Evolutionary conservation across 2,888 invertebrate species (phyloP).

Genomic region (Podabrus alpinus): DNA sequence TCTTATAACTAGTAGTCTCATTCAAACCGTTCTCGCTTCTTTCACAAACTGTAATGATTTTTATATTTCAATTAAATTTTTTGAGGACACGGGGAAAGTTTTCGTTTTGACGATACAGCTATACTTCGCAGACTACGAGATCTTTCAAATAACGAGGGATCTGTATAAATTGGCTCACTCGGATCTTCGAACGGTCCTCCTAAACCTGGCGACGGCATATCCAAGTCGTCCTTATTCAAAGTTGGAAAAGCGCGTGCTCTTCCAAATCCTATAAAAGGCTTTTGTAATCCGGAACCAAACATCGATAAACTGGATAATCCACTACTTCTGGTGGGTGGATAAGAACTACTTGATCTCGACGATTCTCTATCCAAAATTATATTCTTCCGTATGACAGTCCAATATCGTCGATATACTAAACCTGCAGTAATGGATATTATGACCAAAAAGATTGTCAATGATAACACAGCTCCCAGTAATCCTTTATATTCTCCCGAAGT

Average conservation of each 20-base stretch:
- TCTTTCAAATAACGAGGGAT: conserved; percentile 87
- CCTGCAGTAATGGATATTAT: conserved; percentile 75
- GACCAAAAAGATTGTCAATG: conserved; percentile 73
- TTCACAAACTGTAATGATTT: neutral
- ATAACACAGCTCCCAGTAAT: conserved; percentile 76
- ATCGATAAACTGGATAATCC: conserved; percentile 66
- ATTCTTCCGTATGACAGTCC: conserved; percentile 78
- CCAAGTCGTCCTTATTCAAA: conserved; percentile 46
- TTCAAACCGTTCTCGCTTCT: neutral
- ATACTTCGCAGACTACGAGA: conserved; percentile 74
- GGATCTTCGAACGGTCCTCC: conserved; percentile 76
- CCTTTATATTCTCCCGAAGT: conserved; percentile 84
- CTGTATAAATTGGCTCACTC: conserved; percentile 91
- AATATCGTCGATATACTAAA: conserved; percentile 78
- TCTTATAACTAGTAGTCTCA: neutral
- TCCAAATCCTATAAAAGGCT: conserved; percentile 65
- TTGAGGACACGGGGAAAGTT: conserved; percentile 31
- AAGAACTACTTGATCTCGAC: conserved; percentile 54
- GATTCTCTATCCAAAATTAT: conserved; percentile 59
- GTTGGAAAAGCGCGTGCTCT: conserved; percentile 47
- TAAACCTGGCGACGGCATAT: conserved; percentile 46
- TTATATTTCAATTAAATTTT: conserved; percentile 15
- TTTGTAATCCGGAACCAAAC: conserved; percentile 71
- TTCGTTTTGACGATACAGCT: conserved; percentile 57
- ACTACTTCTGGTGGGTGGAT: conserved; percentile 53